A percentile compares a stretch with the other conserved stretches of the same genome.
Conservation (phyloP, 35 echinoderm and acorn worm genomes). For the Ophioderma brevispina region DNA sequence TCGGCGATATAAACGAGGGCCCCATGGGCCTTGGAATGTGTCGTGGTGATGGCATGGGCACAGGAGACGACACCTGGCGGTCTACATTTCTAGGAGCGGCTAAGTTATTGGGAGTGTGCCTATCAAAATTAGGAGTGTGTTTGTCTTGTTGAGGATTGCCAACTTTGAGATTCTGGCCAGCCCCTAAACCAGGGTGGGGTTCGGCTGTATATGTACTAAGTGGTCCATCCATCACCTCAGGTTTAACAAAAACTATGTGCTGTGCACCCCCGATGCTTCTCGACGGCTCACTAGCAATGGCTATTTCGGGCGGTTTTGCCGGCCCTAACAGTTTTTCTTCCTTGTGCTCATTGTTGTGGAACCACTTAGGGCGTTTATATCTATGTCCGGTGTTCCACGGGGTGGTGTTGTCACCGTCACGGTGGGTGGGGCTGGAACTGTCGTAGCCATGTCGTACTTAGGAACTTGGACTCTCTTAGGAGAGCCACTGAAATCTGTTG, state of each 20-base stretch:
- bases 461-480: background rate
- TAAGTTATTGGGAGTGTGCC: background rate
- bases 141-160: background rate
- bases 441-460: background rate
- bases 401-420: constrained; percentile 28
- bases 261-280: background rate
- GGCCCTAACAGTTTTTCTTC: background rate
- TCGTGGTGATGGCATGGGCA: background rate
- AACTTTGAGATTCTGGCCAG: background rate
- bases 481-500: background rate
- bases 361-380: background rate
- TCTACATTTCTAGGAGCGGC: background rate
- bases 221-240: background rate
- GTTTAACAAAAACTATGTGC: background rate
- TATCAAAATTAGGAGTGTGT: background rate
- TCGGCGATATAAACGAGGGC: constrained; percentile 23
- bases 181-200: background rate
- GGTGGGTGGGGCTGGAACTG: constrained; percentile 6
- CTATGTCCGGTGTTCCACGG: background rate
- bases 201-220: background rate
- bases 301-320: background rate
- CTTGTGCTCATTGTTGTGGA: background rate
- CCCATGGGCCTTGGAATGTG: constrained; percentile 24
- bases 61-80: background rate
- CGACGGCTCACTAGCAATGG: background rate